Base-by-base conservation (phyloP, 2,888 invertebrate species). In the Lithophane semibrunnea region DNA sequence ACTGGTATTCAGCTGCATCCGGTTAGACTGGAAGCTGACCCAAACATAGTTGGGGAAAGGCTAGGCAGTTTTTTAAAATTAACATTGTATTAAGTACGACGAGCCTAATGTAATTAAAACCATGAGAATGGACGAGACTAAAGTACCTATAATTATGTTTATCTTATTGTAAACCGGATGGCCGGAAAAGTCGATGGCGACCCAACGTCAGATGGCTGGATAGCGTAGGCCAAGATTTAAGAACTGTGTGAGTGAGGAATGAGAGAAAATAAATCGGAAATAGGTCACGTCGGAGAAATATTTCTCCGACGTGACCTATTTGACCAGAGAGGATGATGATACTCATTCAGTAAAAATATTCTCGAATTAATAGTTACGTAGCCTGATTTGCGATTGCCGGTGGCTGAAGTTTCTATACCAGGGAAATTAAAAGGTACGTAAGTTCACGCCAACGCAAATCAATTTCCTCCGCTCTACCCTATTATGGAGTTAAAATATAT, bases 381-480 rank as follows among this genome's bases (percentile, higher is more conserved):
- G 44, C 10, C 24, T 8, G 2, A 60, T 58, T 29, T 16, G 1
- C 9, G 5, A 63, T 37, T 56, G 12, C 13, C 3, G 21, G 18
- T n/a, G 18, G 29, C n/a, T 49, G 13, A 29, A 13, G 13, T 47
- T 54, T 54, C 47, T 54, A 47, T 37, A 54, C 10, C 54, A 63
- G 13, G 12, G 7, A 54, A 44, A 77, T 63, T 60, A 52, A 13
- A 63, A 47, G 16, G 18, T 37, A 73, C 24, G 21, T 37, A 47
- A 13, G 60, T 66, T 29, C 24, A 66, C 18, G 54, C 61, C 47
- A 29, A 61, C 21, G n/a, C 18, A 76, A 82, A 79, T 75, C 82
- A 49, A 81, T 79, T 81, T 67, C n/a, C 29, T 56, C 9, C 61
- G 47, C 47, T 79, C 47, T 16, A 63, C 8, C 5, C 18, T 52